A percentile compares a stretch with the other conserved stretches of the same genome.
These are phyloP conservation scores for Montipora cactus DNA, from an alignment of 64 coral and sea anemone genomes.

Conservation along the genomic window DNA sequence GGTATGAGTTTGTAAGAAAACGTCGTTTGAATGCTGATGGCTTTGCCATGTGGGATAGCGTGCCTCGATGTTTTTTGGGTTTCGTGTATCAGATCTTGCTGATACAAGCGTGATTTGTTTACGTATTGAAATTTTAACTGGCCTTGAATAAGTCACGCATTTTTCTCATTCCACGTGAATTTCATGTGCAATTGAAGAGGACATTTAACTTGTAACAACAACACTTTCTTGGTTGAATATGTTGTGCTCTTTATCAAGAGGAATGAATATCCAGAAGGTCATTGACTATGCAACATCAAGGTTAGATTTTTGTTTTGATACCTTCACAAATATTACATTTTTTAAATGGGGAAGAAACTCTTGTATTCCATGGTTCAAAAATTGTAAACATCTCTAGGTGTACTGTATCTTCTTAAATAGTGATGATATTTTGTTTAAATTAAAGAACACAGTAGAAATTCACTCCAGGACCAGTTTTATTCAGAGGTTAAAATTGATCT, in stretches of 20 bases:
- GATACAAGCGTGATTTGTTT: neutral
- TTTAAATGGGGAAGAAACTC: neutral
- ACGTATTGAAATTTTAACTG: neutral
- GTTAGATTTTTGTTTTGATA: neutral
- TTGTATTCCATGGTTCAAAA: neutral
- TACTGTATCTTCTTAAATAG: neutral
- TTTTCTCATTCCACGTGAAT: neutral
- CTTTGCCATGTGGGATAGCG: neutral
- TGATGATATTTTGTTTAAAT: neutral
- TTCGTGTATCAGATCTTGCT: neutral
- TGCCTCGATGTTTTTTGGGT: neutral
- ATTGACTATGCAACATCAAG: conserved; percentile 21
- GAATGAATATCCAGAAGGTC: neutral
- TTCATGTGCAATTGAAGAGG: neutral
- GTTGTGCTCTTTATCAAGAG: neutral
- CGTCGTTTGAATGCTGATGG: no score
- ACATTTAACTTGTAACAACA: neutral
- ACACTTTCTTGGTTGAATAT: neutral
- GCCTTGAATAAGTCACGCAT: conserved; percentile 5
- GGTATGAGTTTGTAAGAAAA: no score
- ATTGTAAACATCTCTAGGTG: neutral
- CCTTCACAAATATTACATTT: neutral
- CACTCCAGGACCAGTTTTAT: no score
- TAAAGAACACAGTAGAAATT: neutral
- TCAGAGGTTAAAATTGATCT: no score